Conservation (phyloP, 2,113 vertebrate species). For the Osmerus mordax region DNA sequence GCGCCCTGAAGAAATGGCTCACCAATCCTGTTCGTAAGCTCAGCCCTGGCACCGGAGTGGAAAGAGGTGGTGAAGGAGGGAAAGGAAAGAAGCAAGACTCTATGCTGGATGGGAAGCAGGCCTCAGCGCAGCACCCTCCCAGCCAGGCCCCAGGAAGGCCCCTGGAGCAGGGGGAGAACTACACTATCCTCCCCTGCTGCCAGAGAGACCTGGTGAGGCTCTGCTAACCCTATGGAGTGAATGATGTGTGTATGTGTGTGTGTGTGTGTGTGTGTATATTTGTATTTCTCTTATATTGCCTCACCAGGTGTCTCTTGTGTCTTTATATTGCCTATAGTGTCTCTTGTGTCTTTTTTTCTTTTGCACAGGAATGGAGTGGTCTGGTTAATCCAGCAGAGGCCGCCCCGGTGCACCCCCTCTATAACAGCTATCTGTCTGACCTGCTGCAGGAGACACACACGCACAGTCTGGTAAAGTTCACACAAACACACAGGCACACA, state of each 20-base stretch:
- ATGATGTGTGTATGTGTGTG: neutral
- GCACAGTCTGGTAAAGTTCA: conserved; percentile 41
- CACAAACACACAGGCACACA: conserved; percentile 7
- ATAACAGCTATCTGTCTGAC: conserved; percentile 39
- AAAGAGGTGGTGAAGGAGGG: conserved; percentile 42
- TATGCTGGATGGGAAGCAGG: conserved; percentile 51
- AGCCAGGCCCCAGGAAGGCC: conserved; percentile 50
- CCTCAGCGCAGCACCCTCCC: conserved; percentile 36
- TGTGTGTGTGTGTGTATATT: neutral
- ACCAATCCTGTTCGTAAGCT: conserved; percentile 75
- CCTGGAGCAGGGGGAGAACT: conserved; percentile 43
- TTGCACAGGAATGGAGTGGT: conserved; percentile 44
- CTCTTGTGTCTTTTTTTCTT: conserved; percentile 19
- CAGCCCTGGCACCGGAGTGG: conserved; percentile 54
- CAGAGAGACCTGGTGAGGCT: conserved; percentile 54
- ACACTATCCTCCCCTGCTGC: conserved; percentile 40
- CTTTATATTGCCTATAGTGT: neutral
- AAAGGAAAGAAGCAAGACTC: conserved; percentile 61
- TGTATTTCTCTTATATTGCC: neutral
- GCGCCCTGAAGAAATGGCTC: conserved; percentile 79
- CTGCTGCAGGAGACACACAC: conserved; percentile 42
- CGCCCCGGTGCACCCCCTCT: conserved; percentile 20
- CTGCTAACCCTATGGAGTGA: neutral
- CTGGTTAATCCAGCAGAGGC: conserved; percentile 24
- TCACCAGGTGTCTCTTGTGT: neutral